A percentile compares a stretch with the other conserved stretches of the same genome.
phyloP scores from a whole-genome alignment of 2,113 vertebrate genomes.

The Mohoua ochrocephala region DNA sequence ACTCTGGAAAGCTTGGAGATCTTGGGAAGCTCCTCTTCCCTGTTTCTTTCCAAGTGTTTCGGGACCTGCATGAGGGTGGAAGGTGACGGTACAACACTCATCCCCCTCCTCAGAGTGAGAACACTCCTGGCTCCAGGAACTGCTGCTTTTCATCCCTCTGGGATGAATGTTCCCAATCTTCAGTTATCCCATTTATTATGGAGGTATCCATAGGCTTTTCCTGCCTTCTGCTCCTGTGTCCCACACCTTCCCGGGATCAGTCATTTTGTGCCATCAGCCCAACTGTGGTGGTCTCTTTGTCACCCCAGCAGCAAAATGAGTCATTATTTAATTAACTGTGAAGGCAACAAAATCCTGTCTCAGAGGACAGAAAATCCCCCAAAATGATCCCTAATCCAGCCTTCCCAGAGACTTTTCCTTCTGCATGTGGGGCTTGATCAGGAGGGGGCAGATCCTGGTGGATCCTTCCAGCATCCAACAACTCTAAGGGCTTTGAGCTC shows the following conservation, averaged over 20 bases:
- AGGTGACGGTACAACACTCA: not conserved
- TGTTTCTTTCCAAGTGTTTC: not conserved
- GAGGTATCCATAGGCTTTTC: not conserved
- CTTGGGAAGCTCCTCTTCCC: not conserved
- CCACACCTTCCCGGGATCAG: not conserved
- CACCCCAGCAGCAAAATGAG: not conserved
- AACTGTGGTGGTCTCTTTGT: not conserved
- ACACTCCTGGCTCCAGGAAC: not conserved
- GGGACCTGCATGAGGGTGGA: not conserved
- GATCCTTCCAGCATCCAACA: not conserved
- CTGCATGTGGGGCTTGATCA: not conserved
- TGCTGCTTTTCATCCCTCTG: not conserved
- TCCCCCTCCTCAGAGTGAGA: not conserved
- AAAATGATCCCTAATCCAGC: not conserved
- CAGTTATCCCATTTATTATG: not conserved
- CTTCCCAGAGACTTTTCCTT: not conserved
- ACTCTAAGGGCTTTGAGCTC: not conserved
- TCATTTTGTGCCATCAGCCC: not conserved
- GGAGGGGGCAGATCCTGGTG: rapidly evolving
- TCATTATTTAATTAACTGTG: not conserved
- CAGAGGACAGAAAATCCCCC: not conserved
- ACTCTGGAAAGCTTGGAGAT: not conserved
- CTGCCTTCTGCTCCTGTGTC: not conserved
- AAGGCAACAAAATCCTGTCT: not conserved
- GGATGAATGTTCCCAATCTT: not conserved